Evolutionary conservation across 2,113 vertebrate genomes (phyloP), one percentile per base, ranked within the genome.

Genomic region (Zeus faber): DNA sequence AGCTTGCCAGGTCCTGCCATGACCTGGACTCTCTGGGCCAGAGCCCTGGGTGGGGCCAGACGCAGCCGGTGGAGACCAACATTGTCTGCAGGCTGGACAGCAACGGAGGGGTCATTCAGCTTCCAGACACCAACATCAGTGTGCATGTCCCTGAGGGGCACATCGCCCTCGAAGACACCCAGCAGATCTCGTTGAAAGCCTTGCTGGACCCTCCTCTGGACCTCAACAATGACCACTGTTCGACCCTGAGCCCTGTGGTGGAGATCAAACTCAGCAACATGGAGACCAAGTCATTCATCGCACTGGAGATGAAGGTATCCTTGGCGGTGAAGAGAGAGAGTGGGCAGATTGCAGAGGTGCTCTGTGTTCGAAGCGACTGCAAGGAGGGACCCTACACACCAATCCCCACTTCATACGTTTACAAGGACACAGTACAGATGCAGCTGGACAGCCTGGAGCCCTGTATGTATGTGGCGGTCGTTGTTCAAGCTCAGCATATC

Each of bases 21-120:
- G 95, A 97, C 74, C 80, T 99, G 18, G 91, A 96, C 62, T 86
- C 96, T 48, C 80, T 98, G 1, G 97, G 96, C 20, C 95, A 97
- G 49, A 98, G 86, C 72, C 97, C 93, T 0, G 97, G 97, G 1
- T 99, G 96, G 97, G 97, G 97, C 22, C 97, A 99, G 89, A 99
- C 97, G 0, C 97, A 99, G 45, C 95, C 96, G 0, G 91, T 97
- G 70, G 97, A 99, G 79, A 97, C 94, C 0, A 95, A 92, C 67
- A 93, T 95, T 0, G 94, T 94, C 31, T 98, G 95, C 76, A 92
- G 89, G 66, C 80, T 99, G 79, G 95, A 97, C 56, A 89, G 90
- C 41, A 91, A 84, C 0, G 97, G 97, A 1, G 96, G 96, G 1
- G 89, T 93, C 0, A 91, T 98, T 35, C 95, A 96, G 81, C 93